Evolutionary conservation across 2,797 vertebrate species (phyloP).

Genomic region (Gymnoscopelus microlampas): DNA sequence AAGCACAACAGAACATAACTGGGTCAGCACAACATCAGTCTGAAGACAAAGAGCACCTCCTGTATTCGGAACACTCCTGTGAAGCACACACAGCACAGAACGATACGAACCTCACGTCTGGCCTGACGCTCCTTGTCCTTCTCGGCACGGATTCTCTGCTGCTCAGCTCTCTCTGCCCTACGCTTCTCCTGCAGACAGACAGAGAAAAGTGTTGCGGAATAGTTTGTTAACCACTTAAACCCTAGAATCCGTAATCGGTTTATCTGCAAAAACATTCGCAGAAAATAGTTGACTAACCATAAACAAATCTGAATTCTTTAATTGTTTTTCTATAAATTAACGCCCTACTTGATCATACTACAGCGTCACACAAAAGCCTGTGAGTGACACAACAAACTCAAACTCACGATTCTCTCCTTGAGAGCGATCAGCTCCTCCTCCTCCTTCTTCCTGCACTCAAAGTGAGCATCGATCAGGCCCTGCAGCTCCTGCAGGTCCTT

Average conservation of each 20-base stretch:
- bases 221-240: too few species aligned
- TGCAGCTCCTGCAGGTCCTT: conserved; percentile 96
- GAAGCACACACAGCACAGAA: background rate
- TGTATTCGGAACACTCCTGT: too few species aligned
- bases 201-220: background rate
- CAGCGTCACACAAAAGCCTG: too few species aligned
- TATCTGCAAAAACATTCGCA: too few species aligned
- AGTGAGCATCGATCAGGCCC: conserved; percentile 93
- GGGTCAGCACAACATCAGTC: too few species aligned
- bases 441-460: conserved; percentile 94
- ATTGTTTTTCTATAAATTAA: too few species aligned
- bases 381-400: background rate
- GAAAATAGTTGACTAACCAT: too few species aligned
- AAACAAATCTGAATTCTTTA: too few species aligned
- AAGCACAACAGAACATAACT: background rate
- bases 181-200: conserved; percentile 90
- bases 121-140: conserved; percentile 96
- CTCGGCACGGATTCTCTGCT: conserved; percentile 92
- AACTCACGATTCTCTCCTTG: conserved; percentile 94
- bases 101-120: conserved; percentile 86
- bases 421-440: conserved; percentile 94
- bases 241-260: too few species aligned
- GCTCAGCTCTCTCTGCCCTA: conserved; percentile 92
- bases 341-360: too few species aligned
- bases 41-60: too few species aligned